Base-by-base conservation (phyloP, 23 tunicate genomes). In the Halocynthia aurantium region DNA sequence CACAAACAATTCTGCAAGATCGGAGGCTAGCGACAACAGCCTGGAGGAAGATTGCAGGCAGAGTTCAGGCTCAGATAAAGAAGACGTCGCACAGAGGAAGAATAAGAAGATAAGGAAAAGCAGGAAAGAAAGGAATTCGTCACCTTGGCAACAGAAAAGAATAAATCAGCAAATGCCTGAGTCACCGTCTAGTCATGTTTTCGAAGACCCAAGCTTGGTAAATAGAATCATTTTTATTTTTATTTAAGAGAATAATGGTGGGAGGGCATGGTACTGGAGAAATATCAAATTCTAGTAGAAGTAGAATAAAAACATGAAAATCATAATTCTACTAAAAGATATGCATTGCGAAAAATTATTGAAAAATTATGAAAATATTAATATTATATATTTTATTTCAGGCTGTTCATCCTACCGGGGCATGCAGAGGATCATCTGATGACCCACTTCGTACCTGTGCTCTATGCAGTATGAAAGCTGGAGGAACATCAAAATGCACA, bases 381-480 rank as follows among this genome's bases (percentile, higher is more conserved):
- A n/a, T n/a, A n/a, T n/a, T n/a, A 13, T 5, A n/a, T 10, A 55
- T 55, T 17, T n/a, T 54, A 53, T 57, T 55, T 7, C 73, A 87
- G 93, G 80, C 93, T 51, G 93, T 87, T 40, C 93, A 87, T 52
- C 86, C 68, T 5, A 76, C 72, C 52, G 75, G 77, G 31, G 77
- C 83, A 22, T 81, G 85, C 61, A 10, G 57, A 1, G 61, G 71
- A 44, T 61, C 58, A 10, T 19, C 93, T 10, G 93, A 87, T 6
- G 86, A 87, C 31, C 78, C 50, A 44, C 50, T 66, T 0, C 50
- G 54, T 6, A 67, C 69, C 7, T 87, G 93, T 76, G 85, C 93
- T 0, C 71, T 87, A 77, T 87, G 93, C 77, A 81, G 86, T 65
- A 87, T 87, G 55, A 87, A 87, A 76, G 86, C 93, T 12, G 85